Evolutionary conservation across 2,113 vertebrate genomes (phyloP), one percentile per base, ranked within the genome.

Genomic region (Seriola rivoliana): DNA sequence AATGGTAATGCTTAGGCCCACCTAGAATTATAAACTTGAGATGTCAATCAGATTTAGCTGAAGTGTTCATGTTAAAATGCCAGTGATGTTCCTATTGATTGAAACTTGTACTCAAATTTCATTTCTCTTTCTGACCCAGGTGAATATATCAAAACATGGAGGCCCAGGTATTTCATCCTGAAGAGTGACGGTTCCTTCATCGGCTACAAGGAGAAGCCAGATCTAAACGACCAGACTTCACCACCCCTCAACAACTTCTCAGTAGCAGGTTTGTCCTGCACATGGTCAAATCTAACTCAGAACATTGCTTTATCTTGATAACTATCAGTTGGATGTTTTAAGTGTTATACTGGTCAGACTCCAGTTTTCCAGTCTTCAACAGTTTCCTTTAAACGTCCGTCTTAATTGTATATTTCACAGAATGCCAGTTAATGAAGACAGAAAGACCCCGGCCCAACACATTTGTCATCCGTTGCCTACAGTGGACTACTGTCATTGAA

Each of bases 71-170:
- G 23, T 65, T 52, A 66, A 68, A 75, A 62, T 29, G 1, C 0
- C 19, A 70, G 21, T 29, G 1, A 21, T 46, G 19, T 46, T 50
- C 32, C 17, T 55, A 8, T 58, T 50, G 5, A 48, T 23, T 42
- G 10, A 10, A 11, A 42, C 9, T 8, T 67, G 12, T 73, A 16
- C 29, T 65, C 36, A 74, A 32, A 48, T 8, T 36, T 0, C 3
- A 3, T 48, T 1, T 32, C 1, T 19, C 36, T 58, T 54, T 83
- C 10, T 58, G 13, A 65, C 14, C 46, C 87, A 97, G 97, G 97
- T 50, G 97, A 98, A 89, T 97, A 97, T 87, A 98, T 98, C 75
- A 98, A 97, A 85, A 98, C 97, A 0, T 97, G 97, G 97, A 93
- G 97, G 11, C 96, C 97, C 0, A 93, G 97, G 1, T 98, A 97